Evolutionary conservation across 2,888 invertebrate species (phyloP).

Genomic region (Cetonia aurata): DNA sequence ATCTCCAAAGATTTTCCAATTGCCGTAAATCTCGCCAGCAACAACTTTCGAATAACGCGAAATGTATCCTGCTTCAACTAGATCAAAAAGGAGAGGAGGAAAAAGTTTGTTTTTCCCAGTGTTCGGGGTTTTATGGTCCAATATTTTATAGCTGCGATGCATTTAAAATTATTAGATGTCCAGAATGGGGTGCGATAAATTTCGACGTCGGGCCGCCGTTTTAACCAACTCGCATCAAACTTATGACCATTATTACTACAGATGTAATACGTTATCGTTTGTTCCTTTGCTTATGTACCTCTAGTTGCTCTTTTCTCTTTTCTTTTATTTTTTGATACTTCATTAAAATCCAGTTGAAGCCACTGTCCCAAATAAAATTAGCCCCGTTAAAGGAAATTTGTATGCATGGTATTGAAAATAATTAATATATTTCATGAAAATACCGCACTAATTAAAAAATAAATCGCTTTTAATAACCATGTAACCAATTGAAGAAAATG

Average conservation of each 20-base stretch:
- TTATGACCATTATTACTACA: conserved; percentile 27
- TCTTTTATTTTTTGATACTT: too few species aligned
- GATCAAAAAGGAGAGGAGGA: not conserved
- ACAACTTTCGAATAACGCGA: conserved; percentile 28
- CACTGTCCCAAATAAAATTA: too few species aligned
- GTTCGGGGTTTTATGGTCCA: conserved; percentile 43
- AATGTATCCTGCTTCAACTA: conserved; percentile 16
- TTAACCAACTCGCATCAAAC: conserved; percentile 26
- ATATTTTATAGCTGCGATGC: conserved; percentile 40
- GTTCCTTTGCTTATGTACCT: conserved; percentile 7
- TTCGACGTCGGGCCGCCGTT: conserved; percentile 11
- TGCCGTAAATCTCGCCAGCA: conserved; percentile 16
- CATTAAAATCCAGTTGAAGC: too few species aligned
- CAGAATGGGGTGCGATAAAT: conserved; percentile 31
- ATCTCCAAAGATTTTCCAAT: conserved; percentile 14
- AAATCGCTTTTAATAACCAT: too few species aligned
- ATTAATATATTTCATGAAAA: too few species aligned
- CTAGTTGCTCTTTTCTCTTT: not conserved
- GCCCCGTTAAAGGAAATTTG: too few species aligned
- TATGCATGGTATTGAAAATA: not conserved
- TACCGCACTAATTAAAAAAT: too few species aligned
- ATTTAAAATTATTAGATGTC: conserved; percentile 44
- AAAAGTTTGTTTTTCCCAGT: conserved; percentile 23
- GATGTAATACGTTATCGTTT: conserved; percentile 32
- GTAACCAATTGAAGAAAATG: too few species aligned